Base-by-base conservation (phyloP, 1,140 invertebrate genomes). In the Drosophila funebris region DNA sequence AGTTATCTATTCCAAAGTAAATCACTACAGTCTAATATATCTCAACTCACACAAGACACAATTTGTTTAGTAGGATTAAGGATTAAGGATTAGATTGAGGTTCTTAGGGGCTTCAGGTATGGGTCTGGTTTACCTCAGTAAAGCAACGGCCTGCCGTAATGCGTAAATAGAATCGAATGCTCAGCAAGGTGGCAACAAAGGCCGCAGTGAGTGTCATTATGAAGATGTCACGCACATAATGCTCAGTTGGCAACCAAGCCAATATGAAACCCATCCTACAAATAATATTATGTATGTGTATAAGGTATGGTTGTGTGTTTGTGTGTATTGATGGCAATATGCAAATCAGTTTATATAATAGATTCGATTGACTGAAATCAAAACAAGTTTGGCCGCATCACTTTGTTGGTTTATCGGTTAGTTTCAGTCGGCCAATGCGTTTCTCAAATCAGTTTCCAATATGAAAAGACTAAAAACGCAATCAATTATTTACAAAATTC, bases 91-190 rank as follows among this genome's bases (percentile, higher is more conserved):
- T n/a, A n/a, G n/a, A n/a, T n/a, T n/a, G n/a, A n/a, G n/a, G n/a
- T n/a, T 20, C 37, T 39, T 8, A 7, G 29, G 29, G 52, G 13
- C 33, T 14, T 46, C 36, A 39, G 37, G 24, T 39, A 44, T 37
- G 69, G 58, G 61, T 31, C 8, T n/a, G 46, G 36, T 74, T 90
- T 90, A 91, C 90, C 90, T 91, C 90, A 46, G 84, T 88, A 68
- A 91, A 90, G 54, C 85, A 91, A 75, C 90, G 73, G 52, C 90
- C 90, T 27, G 90, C 78, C 48, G 90, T 90, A 64, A 91, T 90
- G 53, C 90, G 90, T 50, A 90, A 83, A 87, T 90, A 91, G 79
- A 91, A 91, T 36, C 90, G 90, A 69, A 91, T 73, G 69, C 90
- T 91, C 71, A 91, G 70, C 67, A 91, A 63, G 46, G 82, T 90